A percentile compares a stretch with the other conserved stretches of the same genome.
phyloP scores from a whole-genome alignment of 2,113 vertebrate species.

The Pituophis catenifer region DNA sequence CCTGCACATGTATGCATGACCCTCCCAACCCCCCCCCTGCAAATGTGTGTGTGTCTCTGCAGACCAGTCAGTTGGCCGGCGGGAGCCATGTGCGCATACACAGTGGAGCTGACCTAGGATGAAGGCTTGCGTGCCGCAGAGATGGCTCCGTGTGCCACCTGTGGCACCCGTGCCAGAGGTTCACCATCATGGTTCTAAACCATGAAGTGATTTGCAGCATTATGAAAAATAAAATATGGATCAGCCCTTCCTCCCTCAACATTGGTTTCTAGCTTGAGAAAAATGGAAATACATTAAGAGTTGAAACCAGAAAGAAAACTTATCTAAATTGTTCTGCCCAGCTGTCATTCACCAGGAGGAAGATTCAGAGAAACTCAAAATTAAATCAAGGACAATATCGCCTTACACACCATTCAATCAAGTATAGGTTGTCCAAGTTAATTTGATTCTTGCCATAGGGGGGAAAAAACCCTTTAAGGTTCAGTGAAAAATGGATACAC shows the following conservation, averaged over 20 bases:
- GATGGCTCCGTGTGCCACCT: too few species aligned
- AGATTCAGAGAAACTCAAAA: slow-evolving; percentile 27
- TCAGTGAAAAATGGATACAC: slow-evolving; percentile 43
- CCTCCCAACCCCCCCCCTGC: too few species aligned
- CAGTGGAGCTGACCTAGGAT: too few species aligned
- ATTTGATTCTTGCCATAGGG: slow-evolving; percentile 24
- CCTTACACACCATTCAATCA: slow-evolving; percentile 45
- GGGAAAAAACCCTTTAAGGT: background rate
- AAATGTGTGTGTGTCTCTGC: too few species aligned
- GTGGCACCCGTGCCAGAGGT: too few species aligned
- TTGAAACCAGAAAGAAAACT: slow-evolving; percentile 6
- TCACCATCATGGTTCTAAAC: background rate
- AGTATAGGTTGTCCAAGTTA: slow-evolving; percentile 50
- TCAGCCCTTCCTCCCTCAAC: background rate
- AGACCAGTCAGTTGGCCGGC: too few species aligned
- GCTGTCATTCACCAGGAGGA: slow-evolving; percentile 23
- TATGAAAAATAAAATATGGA: background rate
- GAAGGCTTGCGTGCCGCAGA: too few species aligned
- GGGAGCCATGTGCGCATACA: too few species aligned
- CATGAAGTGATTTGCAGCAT: background rate
- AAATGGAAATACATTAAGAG: background rate
- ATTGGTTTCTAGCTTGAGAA: background rate
- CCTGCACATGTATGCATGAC: too few species aligned
- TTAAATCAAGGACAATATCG: slow-evolving; percentile 39
- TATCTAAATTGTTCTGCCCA: background rate